Evolutionary conservation across 2,113 vertebrate genomes (phyloP).

Genomic region (Etheostoma spectabile): DNA sequence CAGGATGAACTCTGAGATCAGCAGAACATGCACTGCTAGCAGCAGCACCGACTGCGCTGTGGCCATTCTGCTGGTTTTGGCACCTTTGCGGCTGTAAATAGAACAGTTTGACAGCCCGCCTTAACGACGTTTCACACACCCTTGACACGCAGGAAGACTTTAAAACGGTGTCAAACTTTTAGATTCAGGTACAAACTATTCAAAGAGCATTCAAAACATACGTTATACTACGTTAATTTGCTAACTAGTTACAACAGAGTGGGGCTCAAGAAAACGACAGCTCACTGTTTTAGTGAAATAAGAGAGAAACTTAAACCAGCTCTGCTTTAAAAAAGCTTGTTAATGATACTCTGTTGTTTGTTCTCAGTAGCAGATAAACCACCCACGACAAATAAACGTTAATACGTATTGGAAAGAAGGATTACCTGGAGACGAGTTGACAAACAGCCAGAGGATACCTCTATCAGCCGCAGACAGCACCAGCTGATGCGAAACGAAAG

Average conservation of each 20-base stretch:
- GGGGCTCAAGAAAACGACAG: not conserved
- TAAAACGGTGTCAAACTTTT: not conserved
- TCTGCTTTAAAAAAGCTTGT: not conserved
- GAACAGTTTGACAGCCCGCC: conserved; percentile 14
- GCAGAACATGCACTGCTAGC: conserved; percentile 91
- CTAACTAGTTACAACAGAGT: not conserved
- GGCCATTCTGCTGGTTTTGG: conserved; percentile 85
- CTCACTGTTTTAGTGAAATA: conserved; percentile 4
- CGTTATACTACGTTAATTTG: not conserved
- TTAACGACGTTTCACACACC: not conserved
- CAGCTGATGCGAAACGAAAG: conserved; percentile 70
- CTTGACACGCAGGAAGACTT: not conserved
- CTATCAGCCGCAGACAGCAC: conserved; percentile 37
- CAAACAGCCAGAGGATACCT: conserved; percentile 10
- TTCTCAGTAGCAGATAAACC: not conserved
- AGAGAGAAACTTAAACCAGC: not conserved
- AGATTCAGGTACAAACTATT: fast-evolving
- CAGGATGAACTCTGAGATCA: conserved; percentile 95
- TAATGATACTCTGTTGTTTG: not conserved
- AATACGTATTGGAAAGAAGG: fast-evolving
- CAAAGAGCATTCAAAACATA: fast-evolving
- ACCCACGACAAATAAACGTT: not conserved
- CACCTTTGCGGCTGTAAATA: conserved; percentile 65
- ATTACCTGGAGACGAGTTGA: conserved; percentile 55
- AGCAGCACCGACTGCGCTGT: conserved; percentile 88